Percentiles rank a stretch among this genome's conserved stretches.
Evolutionary conservation across 1,140 invertebrate genomes (phyloP).

Genomic region (Saccostrea echinata): DNA sequence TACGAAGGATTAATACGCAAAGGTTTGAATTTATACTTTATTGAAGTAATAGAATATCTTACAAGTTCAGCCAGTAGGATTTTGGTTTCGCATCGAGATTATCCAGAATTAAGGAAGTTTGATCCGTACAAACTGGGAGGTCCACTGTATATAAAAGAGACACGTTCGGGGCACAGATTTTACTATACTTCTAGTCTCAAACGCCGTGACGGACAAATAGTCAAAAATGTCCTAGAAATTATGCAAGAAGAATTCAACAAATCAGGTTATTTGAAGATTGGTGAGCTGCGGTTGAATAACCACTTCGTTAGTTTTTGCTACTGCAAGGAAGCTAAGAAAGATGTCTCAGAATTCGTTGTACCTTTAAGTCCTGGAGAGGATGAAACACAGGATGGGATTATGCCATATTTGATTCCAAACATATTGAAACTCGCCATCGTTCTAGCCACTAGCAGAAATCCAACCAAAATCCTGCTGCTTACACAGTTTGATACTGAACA

Average conservation of each 20-base stretch:
- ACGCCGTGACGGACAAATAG: neutral
- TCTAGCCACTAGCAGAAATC: neutral
- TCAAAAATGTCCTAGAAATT: neutral
- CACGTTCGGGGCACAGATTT: neutral
- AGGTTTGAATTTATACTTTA: neutral
- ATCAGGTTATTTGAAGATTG: too few species aligned
- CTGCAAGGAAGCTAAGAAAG: neutral
- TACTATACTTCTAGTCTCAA: neutral
- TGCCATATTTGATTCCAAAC: neutral
- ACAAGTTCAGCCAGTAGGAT: neutral
- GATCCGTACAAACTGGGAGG: constrained; percentile 19
- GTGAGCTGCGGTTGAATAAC: neutral
- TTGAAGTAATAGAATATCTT: neutral
- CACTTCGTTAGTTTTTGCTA: neutral
- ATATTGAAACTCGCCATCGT: neutral
- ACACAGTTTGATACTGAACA: neutral
- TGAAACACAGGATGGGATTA: neutral
- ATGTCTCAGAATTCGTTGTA: neutral
- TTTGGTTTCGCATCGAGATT: neutral
- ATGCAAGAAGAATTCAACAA: neutral
- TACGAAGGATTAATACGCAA: neutral
- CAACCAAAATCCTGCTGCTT: neutral
- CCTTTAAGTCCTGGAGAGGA: neutral
- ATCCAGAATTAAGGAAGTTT: neutral
- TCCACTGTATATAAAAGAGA: neutral